phyloP scores from a whole-genome alignment of 2,888 invertebrate genomes.

The Drosophila nr. fundita region DNA sequence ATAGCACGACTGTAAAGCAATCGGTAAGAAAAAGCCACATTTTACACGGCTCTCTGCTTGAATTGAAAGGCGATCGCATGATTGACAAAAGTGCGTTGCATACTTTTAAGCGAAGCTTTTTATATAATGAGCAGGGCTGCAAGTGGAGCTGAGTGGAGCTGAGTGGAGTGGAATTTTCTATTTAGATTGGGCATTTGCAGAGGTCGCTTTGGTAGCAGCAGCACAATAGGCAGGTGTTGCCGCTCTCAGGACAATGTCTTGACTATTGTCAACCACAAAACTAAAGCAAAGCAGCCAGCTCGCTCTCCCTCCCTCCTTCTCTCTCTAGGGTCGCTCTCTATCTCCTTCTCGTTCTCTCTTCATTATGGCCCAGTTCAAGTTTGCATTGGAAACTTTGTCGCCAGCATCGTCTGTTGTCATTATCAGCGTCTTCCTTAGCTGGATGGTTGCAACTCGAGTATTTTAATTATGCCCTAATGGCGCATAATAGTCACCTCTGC shows the following conservation, averaged over 20 bases:
- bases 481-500: conserved; percentile 75
- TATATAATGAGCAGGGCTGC: neutral
- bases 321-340: neutral
- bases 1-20: conserved; percentile 38
- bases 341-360: neutral
- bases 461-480: conserved; percentile 84
- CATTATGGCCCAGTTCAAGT: neutral
- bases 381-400: conserved; percentile 43
- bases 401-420: conserved; percentile 36
- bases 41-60: neutral
- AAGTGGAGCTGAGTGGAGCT: neutral
- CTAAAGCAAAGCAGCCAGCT: conserved; percentile 25
- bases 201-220: neutral
- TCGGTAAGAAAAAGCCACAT: conserved; percentile 22
- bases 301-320: neutral
- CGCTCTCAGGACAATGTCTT: conserved; percentile 32
- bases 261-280: conserved; percentile 34
- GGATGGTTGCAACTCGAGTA: conserved; percentile 71
- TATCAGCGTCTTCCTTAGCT: conserved; percentile 45
- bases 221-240: conserved; percentile 24
- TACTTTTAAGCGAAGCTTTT: neutral
- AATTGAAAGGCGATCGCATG: neutral
- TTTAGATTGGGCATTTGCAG: neutral
- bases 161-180: neutral
- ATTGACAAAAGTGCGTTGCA: conserved; percentile 1